Base-by-base conservation (phyloP, 2,888 invertebrate genomes). In the Ischnus inquisitorius region DNA sequence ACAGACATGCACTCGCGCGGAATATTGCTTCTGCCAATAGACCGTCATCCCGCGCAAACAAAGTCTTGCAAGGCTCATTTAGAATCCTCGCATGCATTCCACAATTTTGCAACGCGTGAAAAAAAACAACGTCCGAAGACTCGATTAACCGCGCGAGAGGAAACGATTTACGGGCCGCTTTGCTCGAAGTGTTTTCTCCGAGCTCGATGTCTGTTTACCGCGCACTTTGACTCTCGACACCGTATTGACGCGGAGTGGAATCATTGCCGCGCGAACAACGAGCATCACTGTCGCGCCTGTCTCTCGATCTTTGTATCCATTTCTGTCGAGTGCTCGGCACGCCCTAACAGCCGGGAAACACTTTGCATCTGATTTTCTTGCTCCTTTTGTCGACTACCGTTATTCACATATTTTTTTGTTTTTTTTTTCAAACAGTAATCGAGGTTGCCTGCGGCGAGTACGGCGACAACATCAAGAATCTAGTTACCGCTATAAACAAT, bases 391-490 rank as follows among this genome's bases (percentile, higher is more conserved):
- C 34, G 1, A 34, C 34, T 34, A 34, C 34, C 8, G 4, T 4
- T 34, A 34, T 34, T 34, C 12, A 19, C 43, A 57, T 69, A 6
- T 54, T n/a, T 25, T 64, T n/a, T 57, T 10, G 25, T 76, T 16
- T 72, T 46, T 57, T 54, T 16, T 72, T 46, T 57, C 19, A 88
- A 80, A 16, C 92, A 96, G 96, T 98, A 88, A 98, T 98, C 94
- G 99, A 99, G 94, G 98, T 99, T 3, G 98, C 99, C 0, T 98
- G 98, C 92, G 99, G 99, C 0, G 99, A 99, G 93, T 98, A 99
- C 92, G 99, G 99, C 76, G 97, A 98, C 91, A 97, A 98, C 90
- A 97, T 97, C 0, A 95, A 96, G 87, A 97, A 96, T 89, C 94
- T 98, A 74, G 98, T 98, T 5, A 95, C 96, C 8, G 98, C 98